A percentile compares a stretch with the other conserved stretches of the same genome.
These are phyloP conservation scores for Helarctos malayanus DNA, from an alignment of 2,797 vertebrate genomes.

Conservation along the genomic window DNA sequence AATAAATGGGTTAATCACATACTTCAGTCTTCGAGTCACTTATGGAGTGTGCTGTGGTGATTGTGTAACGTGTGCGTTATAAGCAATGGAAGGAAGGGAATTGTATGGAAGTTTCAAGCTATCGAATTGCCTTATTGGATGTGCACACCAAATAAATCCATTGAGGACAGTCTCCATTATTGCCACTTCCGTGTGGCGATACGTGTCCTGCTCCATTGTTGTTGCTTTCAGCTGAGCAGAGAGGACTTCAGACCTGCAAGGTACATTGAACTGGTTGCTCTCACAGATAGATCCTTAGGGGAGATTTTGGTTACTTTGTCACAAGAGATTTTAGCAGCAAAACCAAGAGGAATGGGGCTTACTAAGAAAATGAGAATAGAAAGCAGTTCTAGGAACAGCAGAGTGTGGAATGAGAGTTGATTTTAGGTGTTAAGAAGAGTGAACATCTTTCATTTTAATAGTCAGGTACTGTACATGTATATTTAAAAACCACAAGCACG, in stretches of 20 bases:
- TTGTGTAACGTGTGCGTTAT: background rate
- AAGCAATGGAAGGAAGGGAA: background rate
- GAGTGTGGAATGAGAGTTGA: constrained; percentile 30
- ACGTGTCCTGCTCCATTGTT: background rate
- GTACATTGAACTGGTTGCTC: background rate
- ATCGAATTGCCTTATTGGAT: background rate
- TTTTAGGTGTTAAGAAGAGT: background rate
- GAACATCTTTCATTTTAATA: constrained; percentile 22
- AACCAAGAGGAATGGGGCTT: constrained; percentile 7
- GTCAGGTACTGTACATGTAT: background rate
- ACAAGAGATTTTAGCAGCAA: background rate
- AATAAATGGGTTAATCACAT: background rate
- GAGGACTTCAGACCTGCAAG: background rate
- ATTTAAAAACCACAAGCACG: background rate
- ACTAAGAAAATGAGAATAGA: background rate
- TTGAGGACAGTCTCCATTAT: background rate
- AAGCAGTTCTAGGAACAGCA: background rate
- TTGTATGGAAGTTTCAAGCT: background rate
- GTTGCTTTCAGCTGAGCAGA: background rate
- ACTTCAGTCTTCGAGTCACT: background rate
- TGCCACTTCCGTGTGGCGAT: background rate
- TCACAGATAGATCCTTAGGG: background rate
- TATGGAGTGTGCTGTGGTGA: background rate
- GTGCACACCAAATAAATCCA: background rate
- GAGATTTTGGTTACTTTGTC: constrained; percentile 41